phyloP scores from a whole-genome alignment of 2,888 invertebrate genomes.

The Synergus japonicus region DNA sequence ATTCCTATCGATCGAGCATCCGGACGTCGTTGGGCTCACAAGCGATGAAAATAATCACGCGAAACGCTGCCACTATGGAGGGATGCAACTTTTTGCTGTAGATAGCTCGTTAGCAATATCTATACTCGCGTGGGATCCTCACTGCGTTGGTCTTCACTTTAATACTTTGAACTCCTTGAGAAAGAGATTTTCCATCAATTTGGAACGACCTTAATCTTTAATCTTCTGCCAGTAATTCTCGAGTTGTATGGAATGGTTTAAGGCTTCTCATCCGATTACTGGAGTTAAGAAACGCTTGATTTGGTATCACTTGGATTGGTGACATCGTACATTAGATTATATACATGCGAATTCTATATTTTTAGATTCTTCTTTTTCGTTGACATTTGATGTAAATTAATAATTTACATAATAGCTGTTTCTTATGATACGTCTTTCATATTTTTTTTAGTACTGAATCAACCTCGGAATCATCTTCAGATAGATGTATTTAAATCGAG shows the following conservation, averaged over 20 bases:
- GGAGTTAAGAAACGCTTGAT: too few species aligned
- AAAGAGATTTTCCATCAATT: not conserved
- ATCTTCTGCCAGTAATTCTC: not conserved
- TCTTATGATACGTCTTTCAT: too few species aligned
- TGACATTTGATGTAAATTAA: too few species aligned
- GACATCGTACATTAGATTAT: too few species aligned
- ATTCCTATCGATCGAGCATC: constrained; percentile 28
- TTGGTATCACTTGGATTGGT: too few species aligned
- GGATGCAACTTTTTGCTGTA: not conserved
- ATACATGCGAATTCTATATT: too few species aligned
- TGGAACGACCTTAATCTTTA: not conserved
- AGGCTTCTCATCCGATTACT: not conserved
- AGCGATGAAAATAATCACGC: constrained; percentile 30
- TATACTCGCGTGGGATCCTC: constrained; percentile 31
- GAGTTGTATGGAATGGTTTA: not conserved
- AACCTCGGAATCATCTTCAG: not conserved
- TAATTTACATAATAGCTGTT: too few species aligned
- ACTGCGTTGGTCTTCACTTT: not conserved
- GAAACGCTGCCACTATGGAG: constrained; percentile 20
- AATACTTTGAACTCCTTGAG: not conserved
- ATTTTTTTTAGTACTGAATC: too few species aligned
- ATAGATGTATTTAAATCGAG: not conserved
- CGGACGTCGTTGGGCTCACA: constrained; percentile 28
- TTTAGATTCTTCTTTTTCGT: too few species aligned
- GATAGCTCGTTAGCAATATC: constrained; percentile 19